Evolutionary conservation across 2,888 invertebrate species (phyloP).

Genomic region (Hipparchia semele): DNA sequence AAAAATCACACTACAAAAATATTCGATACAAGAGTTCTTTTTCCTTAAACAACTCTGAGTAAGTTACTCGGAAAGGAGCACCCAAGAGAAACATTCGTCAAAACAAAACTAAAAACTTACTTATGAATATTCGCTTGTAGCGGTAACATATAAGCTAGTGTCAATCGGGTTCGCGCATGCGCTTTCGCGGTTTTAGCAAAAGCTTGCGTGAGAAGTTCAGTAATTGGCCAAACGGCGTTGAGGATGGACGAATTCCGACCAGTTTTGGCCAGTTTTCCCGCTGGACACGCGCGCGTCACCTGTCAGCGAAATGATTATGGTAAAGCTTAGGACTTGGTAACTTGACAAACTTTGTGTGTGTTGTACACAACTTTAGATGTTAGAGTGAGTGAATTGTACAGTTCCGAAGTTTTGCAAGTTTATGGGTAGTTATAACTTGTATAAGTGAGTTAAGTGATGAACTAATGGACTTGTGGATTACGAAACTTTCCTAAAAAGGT

Average conservation of each 20-base stretch:
- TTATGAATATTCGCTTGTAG: constrained; percentile 70
- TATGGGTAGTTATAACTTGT: constrained; percentile 31
- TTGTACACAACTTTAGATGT: constrained; percentile 32
- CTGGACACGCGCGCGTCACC: constrained; percentile 49
- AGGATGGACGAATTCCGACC: constrained; percentile 49
- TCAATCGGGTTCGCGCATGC: constrained; percentile 72
- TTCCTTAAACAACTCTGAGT: constrained; percentile 35
- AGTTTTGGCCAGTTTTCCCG: constrained; percentile 45
- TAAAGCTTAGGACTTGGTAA: constrained; percentile 42
- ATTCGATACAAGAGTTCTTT: constrained; percentile 24
- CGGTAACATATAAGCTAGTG: constrained; percentile 62
- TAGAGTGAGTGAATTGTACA: constrained; percentile 34
- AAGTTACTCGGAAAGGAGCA: constrained; percentile 40
- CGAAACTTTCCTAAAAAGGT: constrained; percentile 30
- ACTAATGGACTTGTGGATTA: constrained; percentile 40
- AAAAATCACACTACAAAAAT: constrained; percentile 22
- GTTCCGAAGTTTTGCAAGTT: constrained; percentile 33
- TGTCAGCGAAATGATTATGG: constrained; percentile 46
- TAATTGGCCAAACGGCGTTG: constrained; percentile 73
- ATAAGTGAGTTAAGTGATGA: constrained; percentile 35
- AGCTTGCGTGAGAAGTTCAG: constrained; percentile 66
- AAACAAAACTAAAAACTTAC: constrained; percentile 75
- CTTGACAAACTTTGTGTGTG: constrained; percentile 26
- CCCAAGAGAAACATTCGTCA: constrained; percentile 58
- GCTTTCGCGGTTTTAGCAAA: constrained; percentile 57